Conservation (phyloP, 1,140 invertebrate species). For the Chelonus insularis region DNA sequence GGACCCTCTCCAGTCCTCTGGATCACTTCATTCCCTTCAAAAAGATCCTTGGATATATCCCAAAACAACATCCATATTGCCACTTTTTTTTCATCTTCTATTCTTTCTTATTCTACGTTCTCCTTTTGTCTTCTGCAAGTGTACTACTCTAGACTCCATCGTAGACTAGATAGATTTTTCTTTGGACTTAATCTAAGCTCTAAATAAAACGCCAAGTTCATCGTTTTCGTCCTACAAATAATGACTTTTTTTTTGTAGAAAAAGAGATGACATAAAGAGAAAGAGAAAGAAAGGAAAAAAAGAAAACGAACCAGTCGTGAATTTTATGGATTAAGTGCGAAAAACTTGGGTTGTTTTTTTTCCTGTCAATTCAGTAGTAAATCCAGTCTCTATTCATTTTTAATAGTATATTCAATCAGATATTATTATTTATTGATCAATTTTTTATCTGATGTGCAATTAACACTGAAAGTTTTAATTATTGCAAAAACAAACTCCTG, state of each 20-base stretch:
- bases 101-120: constrained; percentile 25
- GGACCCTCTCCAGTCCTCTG: constrained; percentile 21
- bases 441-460: too few species aligned
- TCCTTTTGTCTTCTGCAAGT: constrained; percentile 25
- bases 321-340: not conserved
- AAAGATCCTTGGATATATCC: constrained; percentile 19
- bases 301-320: not conserved
- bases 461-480: too few species aligned
- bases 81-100: constrained; percentile 34
- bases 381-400: too few species aligned
- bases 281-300: not conserved
- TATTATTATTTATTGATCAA: too few species aligned
- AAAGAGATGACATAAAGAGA: too few species aligned
- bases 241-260: constrained; percentile 15
- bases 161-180: constrained; percentile 55
- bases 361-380: too few species aligned
- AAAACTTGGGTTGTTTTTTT: not conserved
- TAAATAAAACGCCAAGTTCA: constrained; percentile 42
- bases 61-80: constrained; percentile 54
- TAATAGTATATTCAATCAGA: too few species aligned
- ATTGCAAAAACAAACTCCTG: too few species aligned
- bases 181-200: constrained; percentile 58
- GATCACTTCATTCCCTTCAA: constrained; percentile 10
- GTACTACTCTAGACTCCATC: not conserved
- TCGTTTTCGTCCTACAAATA: not conserved